Evolutionary conservation across 2,113 vertebrate species (phyloP), one percentile per base, ranked within the genome.

Genomic region (Picathartes gymnocephalus): DNA sequence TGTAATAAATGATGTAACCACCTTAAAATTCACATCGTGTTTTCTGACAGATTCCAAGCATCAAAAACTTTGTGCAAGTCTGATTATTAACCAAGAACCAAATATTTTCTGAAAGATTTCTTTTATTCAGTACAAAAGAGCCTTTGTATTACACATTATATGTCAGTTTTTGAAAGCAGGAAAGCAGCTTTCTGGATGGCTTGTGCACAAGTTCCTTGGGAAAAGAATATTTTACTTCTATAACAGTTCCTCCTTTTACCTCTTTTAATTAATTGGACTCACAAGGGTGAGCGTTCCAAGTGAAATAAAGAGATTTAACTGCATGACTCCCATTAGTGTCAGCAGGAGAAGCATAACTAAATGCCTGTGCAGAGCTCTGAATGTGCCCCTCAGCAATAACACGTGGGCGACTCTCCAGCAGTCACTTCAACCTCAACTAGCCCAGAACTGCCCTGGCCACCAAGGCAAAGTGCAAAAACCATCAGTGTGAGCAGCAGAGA

Each of bases 291-390:
- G 81, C 10, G 25, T 71, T 92, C 93, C 93, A 94, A 92, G 69
- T 33, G 68, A 91, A 95, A 90, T 90, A 83, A 81, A 95, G 87
- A 93, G 84, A 92, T 88, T 91, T 93, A 96, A 45, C 94, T 74
- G 92, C 95, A 73, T 81, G 96, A 91, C 37, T 95, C 90, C 92
- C 95, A 97, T 97, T 96, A 96, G 82, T 40, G 82, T 47, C 94
- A 95, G 95, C 86, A 73, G 92, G 96, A 94, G 81, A 76, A 71
- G 65, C 80, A 28, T 28, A 94, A 90, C 91, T 81, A 86, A 93
- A 93, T 86, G 92, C 69, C 50, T 82, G 82, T 65, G 72, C 74
- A 77, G 58, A 35, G 72, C 88, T 68, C 37, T 83, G 57, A 84
- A 92, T 54, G 56, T 4, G 19, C 42, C 53, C 85, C 92, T 92